Evolutionary conservation across 2,888 invertebrate species (phyloP), one percentile per base, ranked within the genome.

Genomic region (Trichogramma dendrolimi): DNA sequence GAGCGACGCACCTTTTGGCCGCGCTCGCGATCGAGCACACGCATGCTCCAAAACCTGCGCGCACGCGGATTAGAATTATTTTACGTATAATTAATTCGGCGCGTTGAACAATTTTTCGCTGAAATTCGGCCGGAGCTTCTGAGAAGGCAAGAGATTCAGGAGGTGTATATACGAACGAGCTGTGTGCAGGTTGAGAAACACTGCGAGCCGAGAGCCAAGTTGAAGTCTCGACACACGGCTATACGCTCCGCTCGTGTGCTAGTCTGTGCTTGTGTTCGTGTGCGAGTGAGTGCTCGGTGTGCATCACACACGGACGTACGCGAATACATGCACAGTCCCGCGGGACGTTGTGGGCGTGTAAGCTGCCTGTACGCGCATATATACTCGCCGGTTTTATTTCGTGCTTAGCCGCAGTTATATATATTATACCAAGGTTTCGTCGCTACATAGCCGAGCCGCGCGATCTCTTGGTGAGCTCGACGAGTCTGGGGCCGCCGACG

Each of bases 401-500:
- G 75, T 76, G 75, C 71, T 74, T 74, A 75, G 74, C 67, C 68
- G 74, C 75, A 74, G 72, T 76, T 72, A 27, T 27, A 27, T 27
- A 27, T 27, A 27, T 27, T 27, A 27, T 27, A 27, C 27, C 27
- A 27, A 27, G 27, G 27, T 27, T 27, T 27, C 27, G 27, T 69
- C 68, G 69, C 62, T 68, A 57, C 65, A 66, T 55, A 66, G 67
- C 62, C 60, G 58, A 27, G 27, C 27, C 27, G 27, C 27, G 27
- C 27, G 27, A 27, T 27, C 27, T 27, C 27, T 27, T 27, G 27
- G 27, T 27, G 27, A 2, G 27, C 27, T 27, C 27, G 27, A 27
- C 27, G 27, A 27, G 27, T 27, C 27, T 27, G 27, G 27, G 27
- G 27, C 55, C 53, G 53, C 38, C 61, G 49, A 52, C 43, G 14